phyloP scores from a whole-genome alignment of 2,888 invertebrate genomes.

The Hemaris fuciformis region DNA sequence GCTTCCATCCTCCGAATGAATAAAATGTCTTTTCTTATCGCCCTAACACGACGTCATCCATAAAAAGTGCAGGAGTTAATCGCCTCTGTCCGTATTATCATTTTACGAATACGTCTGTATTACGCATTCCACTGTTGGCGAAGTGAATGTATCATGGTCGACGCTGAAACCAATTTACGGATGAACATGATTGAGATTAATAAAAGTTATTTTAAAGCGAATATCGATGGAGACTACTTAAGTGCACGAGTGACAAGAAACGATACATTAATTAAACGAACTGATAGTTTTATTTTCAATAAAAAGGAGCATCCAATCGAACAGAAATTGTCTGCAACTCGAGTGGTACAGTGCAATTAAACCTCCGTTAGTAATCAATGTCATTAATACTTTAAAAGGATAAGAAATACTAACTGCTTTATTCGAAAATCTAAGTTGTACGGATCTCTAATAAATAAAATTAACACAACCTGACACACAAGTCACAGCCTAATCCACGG shows the following conservation, averaged over 20 bases:
- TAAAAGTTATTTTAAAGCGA: neutral
- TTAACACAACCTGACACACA: neutral
- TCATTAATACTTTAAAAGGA: neutral
- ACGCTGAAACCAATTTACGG: neutral
- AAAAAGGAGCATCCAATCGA: neutral
- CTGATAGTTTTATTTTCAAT: neutral
- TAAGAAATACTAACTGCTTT: neutral
- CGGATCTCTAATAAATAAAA: neutral
- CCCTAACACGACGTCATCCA: constrained; percentile 2
- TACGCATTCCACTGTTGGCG: neutral
- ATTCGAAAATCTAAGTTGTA: neutral
- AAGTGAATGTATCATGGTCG: neutral
- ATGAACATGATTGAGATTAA: neutral
- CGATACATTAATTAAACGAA: neutral
- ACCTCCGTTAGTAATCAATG: neutral
- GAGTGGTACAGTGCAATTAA: neutral
- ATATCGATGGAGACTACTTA: neutral
- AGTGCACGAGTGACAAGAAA: neutral
- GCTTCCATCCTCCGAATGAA: constrained; percentile 11
- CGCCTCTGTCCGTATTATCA: neutral
- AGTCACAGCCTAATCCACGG: neutral
- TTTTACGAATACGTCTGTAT: neutral
- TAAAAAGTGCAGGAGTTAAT: neutral
- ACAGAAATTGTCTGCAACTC: neutral
- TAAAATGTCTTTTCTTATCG: constrained; percentile 10